Evolutionary conservation across 2,113 vertebrate genomes (phyloP), one percentile per base, ranked within the genome.

Genomic region (Lepus europaeus): DNA sequence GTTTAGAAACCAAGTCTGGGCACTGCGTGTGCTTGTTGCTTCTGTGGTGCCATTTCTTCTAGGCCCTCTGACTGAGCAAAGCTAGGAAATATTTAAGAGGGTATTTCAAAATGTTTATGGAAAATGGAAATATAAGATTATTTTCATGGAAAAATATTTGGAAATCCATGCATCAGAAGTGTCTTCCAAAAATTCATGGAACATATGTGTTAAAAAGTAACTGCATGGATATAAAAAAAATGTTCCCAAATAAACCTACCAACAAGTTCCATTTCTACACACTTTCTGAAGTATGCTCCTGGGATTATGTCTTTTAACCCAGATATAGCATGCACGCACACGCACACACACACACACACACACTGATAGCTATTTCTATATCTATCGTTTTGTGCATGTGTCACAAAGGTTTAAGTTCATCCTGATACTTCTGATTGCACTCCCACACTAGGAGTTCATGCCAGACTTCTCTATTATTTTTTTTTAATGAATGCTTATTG

Each of bases 401-500:
- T 31, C 66, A 88, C 19, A 66, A 76, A 89, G 27, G 20, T 11
- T 29, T 20, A 22, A 90, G 9, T 89, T 80, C 33, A 29, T 20
- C 27, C 14, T 51, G 1, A 51, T 27, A 53, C 10, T 19, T 77
- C 19, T 25, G 17, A 27, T 82, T 49, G 7, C 27, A 70, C 20
- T 6, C 49, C 64, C 4, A 22, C 13, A 70, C 56, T 14, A 59
- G 56, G 16, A 29, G 17, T n/a, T 78, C 78, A 74, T 12, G 9
- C 19, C 61, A 39, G 23, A 6, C 33, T 64, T 83, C 10, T 7
- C 7, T 17, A 12, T 82, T 87, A 95, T 70, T 59, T 19, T 84
- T 95, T 70, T 80, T 66, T 36, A 70, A 83, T 23, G 31, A 79
- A 86, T 78, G n/a, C 63, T 93, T 61, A 31, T 61, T 89, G 87